phyloP scores from a whole-genome alignment of 2,888 invertebrate genomes.

The Sinodicranocentrus sp. region DNA sequence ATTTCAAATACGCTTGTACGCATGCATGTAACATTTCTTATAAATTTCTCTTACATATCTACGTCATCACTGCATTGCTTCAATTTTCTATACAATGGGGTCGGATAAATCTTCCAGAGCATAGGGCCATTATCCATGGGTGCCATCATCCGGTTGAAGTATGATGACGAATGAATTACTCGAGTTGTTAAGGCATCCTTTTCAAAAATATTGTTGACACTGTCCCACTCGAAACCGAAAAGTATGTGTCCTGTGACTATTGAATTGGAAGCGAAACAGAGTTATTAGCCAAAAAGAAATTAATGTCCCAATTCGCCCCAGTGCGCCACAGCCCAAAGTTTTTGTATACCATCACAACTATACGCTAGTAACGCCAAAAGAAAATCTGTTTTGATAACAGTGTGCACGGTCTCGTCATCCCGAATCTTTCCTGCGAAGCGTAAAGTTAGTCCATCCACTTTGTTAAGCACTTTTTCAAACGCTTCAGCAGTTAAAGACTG shows the following conservation, averaged over 20 bases:
- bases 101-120: constrained; percentile 86
- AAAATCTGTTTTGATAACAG: constrained; percentile 81
- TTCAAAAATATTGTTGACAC: constrained; percentile 77
- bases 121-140: constrained; percentile 85
- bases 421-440: constrained; percentile 82
- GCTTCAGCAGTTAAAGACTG: constrained; percentile 87
- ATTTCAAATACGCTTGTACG: background rate
- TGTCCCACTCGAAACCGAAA: constrained; percentile 60
- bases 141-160: constrained; percentile 85
- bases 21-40: no score
- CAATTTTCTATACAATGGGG: constrained; percentile 86
- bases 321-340: background rate
- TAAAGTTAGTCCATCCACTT: constrained; percentile 83
- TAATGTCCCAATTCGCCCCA: background rate
- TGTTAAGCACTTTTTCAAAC: constrained; percentile 84
- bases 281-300: background rate
- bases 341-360: constrained; percentile 87
- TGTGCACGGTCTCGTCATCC: constrained; percentile 77
- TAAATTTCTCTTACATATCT: no score
- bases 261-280: background rate
- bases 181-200: constrained; percentile 83
- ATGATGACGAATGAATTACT: constrained; percentile 86
- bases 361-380: constrained; percentile 85
- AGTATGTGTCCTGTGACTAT: constrained; percentile 66
- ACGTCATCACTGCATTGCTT: constrained; percentile 85